A percentile compares a stretch with the other conserved stretches of the same genome.
These are phyloP conservation scores for Belonocnema kinseyi DNA, from an alignment of 1,140 invertebrate genomes.

Conservation along the genomic window DNA sequence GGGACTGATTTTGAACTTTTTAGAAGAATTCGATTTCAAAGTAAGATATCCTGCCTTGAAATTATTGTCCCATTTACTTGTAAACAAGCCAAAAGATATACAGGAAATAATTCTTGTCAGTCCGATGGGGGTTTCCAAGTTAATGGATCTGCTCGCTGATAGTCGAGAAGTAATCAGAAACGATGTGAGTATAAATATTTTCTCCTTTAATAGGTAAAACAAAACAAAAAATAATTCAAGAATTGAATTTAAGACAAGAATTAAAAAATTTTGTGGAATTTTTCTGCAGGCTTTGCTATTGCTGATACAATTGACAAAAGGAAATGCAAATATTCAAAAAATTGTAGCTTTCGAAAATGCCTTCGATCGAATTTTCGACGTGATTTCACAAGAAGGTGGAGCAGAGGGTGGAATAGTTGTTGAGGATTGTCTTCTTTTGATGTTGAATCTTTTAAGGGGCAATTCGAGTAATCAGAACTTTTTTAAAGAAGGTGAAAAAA, in stretches of 20 bases:
- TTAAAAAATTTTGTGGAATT: constrained; percentile 14
- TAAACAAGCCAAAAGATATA: constrained; percentile 91
- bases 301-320: constrained; percentile 95
- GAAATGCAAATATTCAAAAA: constrained; percentile 99
- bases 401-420: constrained; percentile 98
- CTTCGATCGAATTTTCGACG: constrained; percentile 96
- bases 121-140: constrained; percentile 97
- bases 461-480: constrained; percentile 99
- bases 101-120: constrained; percentile 96
- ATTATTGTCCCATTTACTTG: constrained; percentile 87
- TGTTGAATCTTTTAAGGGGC: constrained; percentile 95
- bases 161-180: constrained; percentile 97
- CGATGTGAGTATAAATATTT: constrained; percentile 81
- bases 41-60: constrained; percentile 92
- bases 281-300: constrained; percentile 86
- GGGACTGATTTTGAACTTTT: constrained; percentile 86
- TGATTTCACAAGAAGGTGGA: constrained; percentile 93
- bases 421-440: constrained; percentile 96
- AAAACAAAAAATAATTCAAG: not conserved
- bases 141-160: constrained; percentile 97
- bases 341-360: constrained; percentile 99
- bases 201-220: not conserved
- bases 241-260: not conserved
- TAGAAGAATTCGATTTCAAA: constrained; percentile 97
- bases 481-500: constrained; percentile 91